Base-by-base conservation (phyloP, 2,888 invertebrate species). In the Euzetes globulus region DNA sequence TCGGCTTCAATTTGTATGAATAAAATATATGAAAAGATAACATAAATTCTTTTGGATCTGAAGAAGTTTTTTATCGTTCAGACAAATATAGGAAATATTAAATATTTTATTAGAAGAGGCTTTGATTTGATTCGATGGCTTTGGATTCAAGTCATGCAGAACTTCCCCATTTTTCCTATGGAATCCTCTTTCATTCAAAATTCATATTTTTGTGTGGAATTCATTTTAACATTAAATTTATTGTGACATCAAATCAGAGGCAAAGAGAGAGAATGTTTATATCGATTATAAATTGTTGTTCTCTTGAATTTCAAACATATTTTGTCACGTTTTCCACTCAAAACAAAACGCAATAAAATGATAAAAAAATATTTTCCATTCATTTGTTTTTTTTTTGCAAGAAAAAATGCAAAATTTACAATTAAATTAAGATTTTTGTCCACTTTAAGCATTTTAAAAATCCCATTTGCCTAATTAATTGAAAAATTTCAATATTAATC, bases 101-200 rank as follows among this genome's bases (percentile, higher is more conserved):
- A 65, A 65, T 65, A 63, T 33, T 63, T 55, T 55, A 55, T 55
- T 55, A 22, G 22, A 58, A 58, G 11, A 58, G 25, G 2, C 27
- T 25, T 55, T 55, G n/a, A 27, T 60, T 27, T 63, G 17, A 27
- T 60, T 60, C 27, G 11, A 60, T 60, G 19, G 11, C 37, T 58
- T 58, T 58, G 19, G 45, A 47, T 70, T 70, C 45, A 70, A 70
- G 70, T 70, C 70, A 47, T 70, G 70, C 47, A 25, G 1, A 47
- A 70, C 22, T 47, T n/a, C 27, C 9, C 17, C 27, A 13, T 29
- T 29, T 50, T 50, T 50, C 50, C 25, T 22, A 27, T 58, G 27
- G 25, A 17, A 25, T 13, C 9, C 1, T 7, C 1, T 22, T 25
- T 50, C 4, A 55, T 55, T 22, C 19, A 55, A 55, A 55, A 55